phyloP scores from a whole-genome alignment of 2,888 invertebrate genomes.

The Asteroscopus sphinx region DNA sequence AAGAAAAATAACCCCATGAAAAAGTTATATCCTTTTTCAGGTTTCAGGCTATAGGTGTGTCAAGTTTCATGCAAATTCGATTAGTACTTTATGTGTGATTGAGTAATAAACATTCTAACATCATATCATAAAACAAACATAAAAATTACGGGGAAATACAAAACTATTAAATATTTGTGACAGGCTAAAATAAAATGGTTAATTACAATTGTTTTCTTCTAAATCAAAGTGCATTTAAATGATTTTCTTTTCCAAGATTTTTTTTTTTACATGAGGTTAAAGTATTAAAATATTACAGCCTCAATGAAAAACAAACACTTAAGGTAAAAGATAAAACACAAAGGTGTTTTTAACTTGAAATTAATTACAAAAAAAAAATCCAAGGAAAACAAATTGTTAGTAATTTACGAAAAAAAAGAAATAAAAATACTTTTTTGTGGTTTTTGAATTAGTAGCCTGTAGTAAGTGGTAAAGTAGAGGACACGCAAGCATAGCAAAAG shows the following conservation, averaged over 20 bases:
- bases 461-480: background rate
- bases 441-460: slow-evolving; percentile 16
- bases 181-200: no score
- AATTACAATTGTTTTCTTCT: no score
- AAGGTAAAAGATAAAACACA: slow-evolving; percentile 13
- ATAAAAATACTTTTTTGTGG: slow-evolving; percentile 15
- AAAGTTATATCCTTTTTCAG: no score
- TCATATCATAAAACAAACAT: no score
- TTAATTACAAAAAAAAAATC: slow-evolving; percentile 35
- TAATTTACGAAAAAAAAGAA: slow-evolving; percentile 15
- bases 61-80: no score
- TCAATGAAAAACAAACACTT: slow-evolving; percentile 8
- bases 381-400: slow-evolving; percentile 28
- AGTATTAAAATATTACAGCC: slow-evolving; percentile 7
- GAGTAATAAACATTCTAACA: no score
- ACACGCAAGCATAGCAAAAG: background rate
- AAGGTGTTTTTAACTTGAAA: slow-evolving; percentile 30
- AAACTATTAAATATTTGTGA: no score
- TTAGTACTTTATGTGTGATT: no score
- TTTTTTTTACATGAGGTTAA: background rate
- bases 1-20: no score
- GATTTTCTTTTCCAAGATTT: background rate
- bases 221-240: no score
- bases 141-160: no score
- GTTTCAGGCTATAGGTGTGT: no score